Evolutionary conservation across 2,797 vertebrate genomes (phyloP).

Genomic region (Anas bernieri): DNA sequence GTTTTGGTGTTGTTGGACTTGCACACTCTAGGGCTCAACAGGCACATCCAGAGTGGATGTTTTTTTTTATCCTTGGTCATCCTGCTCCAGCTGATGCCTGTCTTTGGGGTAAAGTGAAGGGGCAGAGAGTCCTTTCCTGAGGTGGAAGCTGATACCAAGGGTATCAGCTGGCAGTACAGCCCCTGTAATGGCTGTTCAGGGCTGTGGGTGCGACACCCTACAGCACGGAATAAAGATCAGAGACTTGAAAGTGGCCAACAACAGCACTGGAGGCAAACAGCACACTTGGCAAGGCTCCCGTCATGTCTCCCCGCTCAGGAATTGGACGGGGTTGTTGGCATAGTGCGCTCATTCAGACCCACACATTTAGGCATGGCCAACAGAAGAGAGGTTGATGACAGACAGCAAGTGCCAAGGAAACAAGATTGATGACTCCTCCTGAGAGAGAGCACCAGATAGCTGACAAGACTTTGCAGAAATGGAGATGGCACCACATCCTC

Average conservation of each 20-base stretch:
- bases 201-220: background rate
- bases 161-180: background rate
- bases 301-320: slow-evolving; percentile 40
- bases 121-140: background rate
- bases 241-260: slow-evolving; percentile 8
- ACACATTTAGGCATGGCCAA: slow-evolving; percentile 5
- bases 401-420: slow-evolving; percentile 23
- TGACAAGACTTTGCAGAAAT: slow-evolving; percentile 33
- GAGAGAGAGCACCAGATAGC: slow-evolving; percentile 38
- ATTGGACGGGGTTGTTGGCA: slow-evolving; percentile 29
- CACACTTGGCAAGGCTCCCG: slow-evolving; percentile 4
- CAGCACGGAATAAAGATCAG: background rate
- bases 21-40: background rate
- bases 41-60: background rate
- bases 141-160: background rate
- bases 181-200: background rate
- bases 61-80: background rate
- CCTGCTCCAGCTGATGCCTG: background rate
- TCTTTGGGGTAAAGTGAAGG: background rate
- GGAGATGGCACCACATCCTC: background rate
- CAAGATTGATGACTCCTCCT: slow-evolving; percentile 37
- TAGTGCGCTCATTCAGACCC: slow-evolving; percentile 22
- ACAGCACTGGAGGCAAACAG: slow-evolving; percentile 5
- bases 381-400: slow-evolving; percentile 57
- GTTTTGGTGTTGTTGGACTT: background rate